Percentiles rank a stretch among this genome's conserved stretches.
These are phyloP conservation scores for Chiloscyllium plagiosum DNA, from an alignment of 2,113 vertebrate species.

Conservation along the genomic window DNA sequence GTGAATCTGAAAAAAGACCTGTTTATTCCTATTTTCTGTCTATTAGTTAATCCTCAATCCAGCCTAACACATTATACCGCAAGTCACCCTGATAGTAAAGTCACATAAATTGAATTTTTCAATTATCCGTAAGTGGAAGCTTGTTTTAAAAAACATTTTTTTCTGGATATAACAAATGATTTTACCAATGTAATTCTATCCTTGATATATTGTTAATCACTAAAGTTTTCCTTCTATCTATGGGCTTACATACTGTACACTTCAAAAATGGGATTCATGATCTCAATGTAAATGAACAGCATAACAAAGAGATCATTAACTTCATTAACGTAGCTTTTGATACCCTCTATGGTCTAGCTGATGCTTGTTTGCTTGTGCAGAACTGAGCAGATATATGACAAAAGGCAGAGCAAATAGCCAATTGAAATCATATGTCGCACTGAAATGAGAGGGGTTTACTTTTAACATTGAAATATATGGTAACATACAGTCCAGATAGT, in stretches of 20 bases:
- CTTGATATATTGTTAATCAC: not conserved
- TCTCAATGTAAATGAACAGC: not conserved
- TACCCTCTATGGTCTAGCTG: slow-evolving; percentile 8
- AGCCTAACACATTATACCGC: not conserved
- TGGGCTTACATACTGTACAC: not conserved
- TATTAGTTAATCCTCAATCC: not conserved
- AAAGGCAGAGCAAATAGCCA: not conserved
- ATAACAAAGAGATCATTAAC: not conserved
- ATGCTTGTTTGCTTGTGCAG: not conserved
- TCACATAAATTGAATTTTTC: not conserved
- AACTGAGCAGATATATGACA: not conserved
- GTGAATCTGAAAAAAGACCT: not conserved
- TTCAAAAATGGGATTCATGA: not conserved
- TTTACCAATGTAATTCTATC: not conserved
- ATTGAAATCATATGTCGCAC: not conserved
- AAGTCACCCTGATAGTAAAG: not conserved
- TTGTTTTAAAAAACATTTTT: slow-evolving; percentile 1
- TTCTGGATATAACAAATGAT: not conserved
- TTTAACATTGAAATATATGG: slow-evolving; percentile 49
- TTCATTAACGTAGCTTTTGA: not conserved
- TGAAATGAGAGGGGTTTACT: slow-evolving; percentile 37
- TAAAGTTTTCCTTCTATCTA: not conserved
- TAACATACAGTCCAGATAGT: slow-evolving; percentile 49
- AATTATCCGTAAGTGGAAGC: not conserved
- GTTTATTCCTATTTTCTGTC: not conserved